Conservation (phyloP, 2,888 invertebrate species). For the Camptogramma bilineatum region DNA sequence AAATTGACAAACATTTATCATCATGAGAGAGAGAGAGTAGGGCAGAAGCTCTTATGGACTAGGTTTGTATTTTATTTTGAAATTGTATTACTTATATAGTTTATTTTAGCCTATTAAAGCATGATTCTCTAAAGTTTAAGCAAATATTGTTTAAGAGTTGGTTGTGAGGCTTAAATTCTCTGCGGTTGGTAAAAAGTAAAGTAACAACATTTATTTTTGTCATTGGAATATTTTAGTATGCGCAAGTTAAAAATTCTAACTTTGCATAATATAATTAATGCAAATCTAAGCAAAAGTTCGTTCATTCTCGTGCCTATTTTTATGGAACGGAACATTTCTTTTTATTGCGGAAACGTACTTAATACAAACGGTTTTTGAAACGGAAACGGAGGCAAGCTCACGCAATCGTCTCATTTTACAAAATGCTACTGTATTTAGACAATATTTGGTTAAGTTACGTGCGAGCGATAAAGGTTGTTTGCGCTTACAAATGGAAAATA, state of each 20-base stretch:
- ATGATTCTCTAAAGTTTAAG: no score
- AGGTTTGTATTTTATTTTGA: no score
- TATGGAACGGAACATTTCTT: constrained; percentile 27
- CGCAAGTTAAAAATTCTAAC: constrained; percentile 32
- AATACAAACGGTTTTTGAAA: constrained; percentile 32
- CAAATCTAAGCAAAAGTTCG: constrained; percentile 22
- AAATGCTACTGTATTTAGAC: constrained; percentile 26
- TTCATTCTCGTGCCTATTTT: constrained; percentile 20
- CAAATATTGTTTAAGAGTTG: no score
- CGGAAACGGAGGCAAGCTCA: constrained; percentile 32
- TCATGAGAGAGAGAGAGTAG: no score
- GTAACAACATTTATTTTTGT: neutral
- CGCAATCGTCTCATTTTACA: constrained; percentile 37
- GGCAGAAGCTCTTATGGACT: no score
- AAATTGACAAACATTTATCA: no score
- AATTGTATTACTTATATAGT: no score
- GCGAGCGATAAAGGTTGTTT: constrained; percentile 18
- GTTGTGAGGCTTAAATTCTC: no score
- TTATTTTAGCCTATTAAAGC: constrained; percentile 16
- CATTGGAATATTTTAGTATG: neutral
- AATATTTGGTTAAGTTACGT: constrained; percentile 28
- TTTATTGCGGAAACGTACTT: constrained; percentile 34
- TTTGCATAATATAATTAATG: constrained; percentile 24
- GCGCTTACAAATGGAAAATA: constrained; percentile 1
- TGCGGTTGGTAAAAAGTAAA: no score